Base-by-base conservation (phyloP, 2,797 vertebrate species). In the Heliangelus exortis region DNA sequence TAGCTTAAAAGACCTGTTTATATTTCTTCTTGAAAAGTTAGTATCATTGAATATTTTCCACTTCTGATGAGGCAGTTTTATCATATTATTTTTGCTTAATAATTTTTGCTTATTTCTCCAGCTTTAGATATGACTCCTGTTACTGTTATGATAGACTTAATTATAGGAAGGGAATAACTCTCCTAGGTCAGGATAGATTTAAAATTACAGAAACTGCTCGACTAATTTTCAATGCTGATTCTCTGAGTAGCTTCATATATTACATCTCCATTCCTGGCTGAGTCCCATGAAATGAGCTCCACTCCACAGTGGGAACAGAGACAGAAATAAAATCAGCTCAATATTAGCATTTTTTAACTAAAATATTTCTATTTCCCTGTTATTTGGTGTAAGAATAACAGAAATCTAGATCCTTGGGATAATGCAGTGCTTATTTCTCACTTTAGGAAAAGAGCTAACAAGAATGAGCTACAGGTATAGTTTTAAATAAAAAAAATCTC, bases 121-220 rank as follows among this genome's bases (percentile, higher is more conserved):
- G 1, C 23, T n/a, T 89, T 50, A 80, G 53, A 61, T 79, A 47
- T 1, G 0, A 17, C 47, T 77, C 21, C 23, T 58, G 9, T 68
- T 84, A 67, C 54, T 77, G 75, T 18, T 50, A 57, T 0, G 3
- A 41, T 51, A 71, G 67, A 48, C 47, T 74, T 87, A 71, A 89
- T 93, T 80, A 85, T 71, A 68, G 41, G 66, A 93, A 34, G 15
- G n/a, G 45, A 93, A 74, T 83, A 90, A 89, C 72, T 95, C 59
- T 80, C n/a, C 81, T 85, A 53, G 61, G n/a, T 83, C 76, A 90
- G 57, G 74, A 84, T 3, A 1, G 41, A 72, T 94, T 78, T 66
- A 59, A 93, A 96, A 91, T 87, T 83, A 74, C 29, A 85, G 77
- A 79, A 93, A 50, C 39, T 95, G 54, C 51, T 90, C 82, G 86